Evolutionary conservation across 2,797 vertebrate species (phyloP).

Genomic region (Anisognathus igniventris): DNA sequence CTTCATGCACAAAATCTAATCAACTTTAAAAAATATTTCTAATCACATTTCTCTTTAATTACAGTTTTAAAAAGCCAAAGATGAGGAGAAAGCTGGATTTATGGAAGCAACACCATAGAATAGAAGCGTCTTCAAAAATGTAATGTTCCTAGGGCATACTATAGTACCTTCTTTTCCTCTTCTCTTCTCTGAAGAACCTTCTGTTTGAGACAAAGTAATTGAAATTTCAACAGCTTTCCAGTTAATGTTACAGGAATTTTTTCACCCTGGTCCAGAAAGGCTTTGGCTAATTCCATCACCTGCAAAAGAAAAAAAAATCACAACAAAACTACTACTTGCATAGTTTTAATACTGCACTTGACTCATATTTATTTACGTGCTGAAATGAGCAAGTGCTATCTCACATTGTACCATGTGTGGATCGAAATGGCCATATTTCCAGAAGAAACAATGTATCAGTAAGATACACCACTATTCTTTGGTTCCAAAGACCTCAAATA

Average conservation of each 20-base stretch:
- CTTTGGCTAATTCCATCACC: conserved; percentile 82
- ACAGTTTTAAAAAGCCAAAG: not conserved
- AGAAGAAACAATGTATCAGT: not conserved
- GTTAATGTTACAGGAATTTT: conserved; percentile 82
- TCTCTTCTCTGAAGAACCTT: conserved; percentile 77
- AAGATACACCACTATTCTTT: not conserved
- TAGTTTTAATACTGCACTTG: not conserved
- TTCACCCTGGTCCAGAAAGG: conserved; percentile 78
- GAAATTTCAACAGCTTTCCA: conserved; percentile 90
- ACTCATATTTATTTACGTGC: not conserved
- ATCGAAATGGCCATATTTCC: not conserved
- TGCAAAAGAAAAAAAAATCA: conserved; percentile 21
- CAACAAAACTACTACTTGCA: not conserved
- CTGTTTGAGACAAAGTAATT: conserved; percentile 83
- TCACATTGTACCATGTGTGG: not conserved
- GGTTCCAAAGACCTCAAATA: not conserved
- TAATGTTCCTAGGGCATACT: not conserved
- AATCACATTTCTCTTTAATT: not conserved
- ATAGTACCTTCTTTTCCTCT: conserved; percentile 72
- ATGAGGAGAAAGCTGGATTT: not conserved
- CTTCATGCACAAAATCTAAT: not conserved
- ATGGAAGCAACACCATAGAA: not conserved
- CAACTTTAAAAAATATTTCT: not conserved
- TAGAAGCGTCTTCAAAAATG: not conserved
- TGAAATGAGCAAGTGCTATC: not conserved